Base-by-base conservation (phyloP, 2,888 invertebrate genomes). In the Caenorhabditis sp. region DNA sequence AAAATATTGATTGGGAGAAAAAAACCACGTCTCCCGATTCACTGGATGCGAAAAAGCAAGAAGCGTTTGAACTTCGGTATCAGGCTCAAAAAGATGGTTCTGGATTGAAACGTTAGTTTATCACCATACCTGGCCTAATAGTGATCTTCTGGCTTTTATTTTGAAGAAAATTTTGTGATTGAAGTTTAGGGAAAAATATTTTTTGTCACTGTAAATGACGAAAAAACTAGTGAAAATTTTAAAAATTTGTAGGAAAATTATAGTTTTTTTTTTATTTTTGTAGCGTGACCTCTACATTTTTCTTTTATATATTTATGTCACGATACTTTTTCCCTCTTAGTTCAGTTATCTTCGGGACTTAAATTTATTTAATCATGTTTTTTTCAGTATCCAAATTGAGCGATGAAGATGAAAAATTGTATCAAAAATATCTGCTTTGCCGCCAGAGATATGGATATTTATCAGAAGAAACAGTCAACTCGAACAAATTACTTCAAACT, bases 351-450 rank as follows among this genome's bases (percentile, higher is more conserved):
- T n/a, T n/a, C n/a, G n/a, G n/a, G n/a, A n/a, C n/a, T n/a, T n/a
- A n/a, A n/a, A n/a, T n/a, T n/a, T n/a, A n/a, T n/a, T n/a, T n/a
- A n/a, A n/a, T n/a, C n/a, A n/a, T n/a, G 21, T 14, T 6, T 6
- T 59, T 63, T 66, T n/a, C 71, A 66, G 66, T 58, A 37, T 26
- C 62, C 2, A 31, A 27, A 5, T 53, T 66, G 24, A 62, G 62
- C n/a, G 27, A 57, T 0, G 72, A 67, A 36, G 43, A 61, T 0
- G 67, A 72, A 23, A 68, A 50, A 31, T 23, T 65, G 36, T 68
- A 68, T n/a, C 72, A 72, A 65, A 53, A 36, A 1, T 72, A 51
- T 23, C 43, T 72, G 26, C 68, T 57, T 26, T 59, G 61, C 2
- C 64, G 59, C 1, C 53, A 65, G 21, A 61, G 53, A 24, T 72